Base-by-base conservation (phyloP, 2,797 vertebrate species). In the Remorina albescens region DNA sequence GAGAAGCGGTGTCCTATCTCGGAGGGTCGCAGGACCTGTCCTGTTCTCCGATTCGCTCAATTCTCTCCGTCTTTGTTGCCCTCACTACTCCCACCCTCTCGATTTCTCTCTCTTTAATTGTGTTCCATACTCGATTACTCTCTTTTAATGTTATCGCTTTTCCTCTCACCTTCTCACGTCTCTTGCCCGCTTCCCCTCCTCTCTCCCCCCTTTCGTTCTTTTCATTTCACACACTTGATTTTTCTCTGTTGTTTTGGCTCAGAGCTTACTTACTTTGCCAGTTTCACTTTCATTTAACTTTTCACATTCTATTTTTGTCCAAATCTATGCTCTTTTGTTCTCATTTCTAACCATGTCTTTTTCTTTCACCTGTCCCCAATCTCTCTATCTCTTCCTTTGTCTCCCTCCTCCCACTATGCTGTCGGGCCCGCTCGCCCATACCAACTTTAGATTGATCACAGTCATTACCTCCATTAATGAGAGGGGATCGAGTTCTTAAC, bases 401-500 rank as follows among this genome's bases (percentile, higher is more conserved):
- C 78, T 56, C 8, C 64, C 46, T 39, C 60, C 61, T 73, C 58
- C 61, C 25, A 54, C 74, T 71, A 63, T 37, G 71, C 84, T 75
- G 86, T 84, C 85, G 49, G 50, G 67, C 66, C 37, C 18, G 4
- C 73, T 83, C 66, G n/a, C 77, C 85, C 86, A 51, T 72, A 82
- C 57, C 88, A 54, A 75, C 86, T 75, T 86, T 74, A 91, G 91
- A 91, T 93, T 89, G 94, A 95, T 95, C 90, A 86, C 91, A 86
- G 91, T 91, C 93, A 93, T 94, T 95, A 93, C 78, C 81, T 84
- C 81, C 91, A 92, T 91, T 94, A 95, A 94, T 91, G 93, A 94
- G 91, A 86, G 85, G 72, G 79, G 90, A 94, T 93, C 92, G 91
- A 93, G 91, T 93, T 93, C 88, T 91, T 91, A 86, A 90, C 86